A percentile compares a stretch with the other conserved stretches of the same genome.
phyloP scores from a whole-genome alignment of 1,140 invertebrate species.

The Anastrepha obliqua region DNA sequence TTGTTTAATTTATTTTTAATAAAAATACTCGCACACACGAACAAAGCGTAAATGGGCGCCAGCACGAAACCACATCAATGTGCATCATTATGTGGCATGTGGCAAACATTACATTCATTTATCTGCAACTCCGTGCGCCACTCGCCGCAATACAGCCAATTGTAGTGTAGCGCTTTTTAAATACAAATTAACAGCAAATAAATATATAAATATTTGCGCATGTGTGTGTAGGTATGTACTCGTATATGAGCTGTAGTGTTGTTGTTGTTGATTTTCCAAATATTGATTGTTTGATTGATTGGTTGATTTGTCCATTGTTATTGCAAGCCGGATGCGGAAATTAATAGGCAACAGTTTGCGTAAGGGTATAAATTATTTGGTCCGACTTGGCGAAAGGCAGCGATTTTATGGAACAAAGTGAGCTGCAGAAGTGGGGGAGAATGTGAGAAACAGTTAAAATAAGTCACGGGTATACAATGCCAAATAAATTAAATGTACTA shows the following conservation, averaged over 20 bases:
- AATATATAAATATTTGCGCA: background rate
- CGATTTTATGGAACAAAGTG: no score
- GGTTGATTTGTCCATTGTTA: background rate
- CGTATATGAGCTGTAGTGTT: background rate
- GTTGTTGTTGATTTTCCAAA: slow-evolving; percentile 6
- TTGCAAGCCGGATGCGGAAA: background rate
- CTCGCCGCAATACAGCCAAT: background rate
- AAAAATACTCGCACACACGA: background rate
- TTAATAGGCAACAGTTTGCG: slow-evolving; percentile 24
- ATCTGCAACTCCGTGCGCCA: background rate
- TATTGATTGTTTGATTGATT: slow-evolving; percentile 51
- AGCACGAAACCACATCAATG: background rate
- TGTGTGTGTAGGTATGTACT: background rate
- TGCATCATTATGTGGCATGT: slow-evolving; percentile 37
- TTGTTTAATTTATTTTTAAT: slow-evolving; percentile 52
- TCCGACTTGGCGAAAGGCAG: no score
- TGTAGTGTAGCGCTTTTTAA: slow-evolving; percentile 16
- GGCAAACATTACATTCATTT: slow-evolving; percentile 26
- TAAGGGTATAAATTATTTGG: slow-evolving; percentile 17
- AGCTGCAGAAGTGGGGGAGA: no score
- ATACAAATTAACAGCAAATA: slow-evolving; percentile 28
- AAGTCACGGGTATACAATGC: no score
- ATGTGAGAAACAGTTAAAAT: no score
- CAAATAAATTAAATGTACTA: no score
- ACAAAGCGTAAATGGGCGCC: background rate